Percentiles rank a stretch among this genome's conserved stretches.
These are phyloP conservation scores for Noctua janthe DNA, from an alignment of 2,888 invertebrate genomes.

Conservation along the genomic window DNA sequence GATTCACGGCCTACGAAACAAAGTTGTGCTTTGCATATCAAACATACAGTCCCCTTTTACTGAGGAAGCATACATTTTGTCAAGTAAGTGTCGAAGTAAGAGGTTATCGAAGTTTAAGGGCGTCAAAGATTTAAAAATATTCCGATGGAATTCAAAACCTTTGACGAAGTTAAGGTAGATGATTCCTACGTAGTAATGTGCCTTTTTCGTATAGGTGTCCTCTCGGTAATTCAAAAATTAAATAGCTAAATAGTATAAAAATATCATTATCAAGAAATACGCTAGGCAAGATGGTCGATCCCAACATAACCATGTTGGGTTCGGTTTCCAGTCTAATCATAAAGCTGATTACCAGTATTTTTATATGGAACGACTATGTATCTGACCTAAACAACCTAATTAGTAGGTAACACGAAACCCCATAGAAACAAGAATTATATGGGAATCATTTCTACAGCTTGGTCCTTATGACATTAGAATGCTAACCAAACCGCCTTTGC, in stretches of 20 bases:
- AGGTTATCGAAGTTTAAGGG: too few relatives aligned
- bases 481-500: conserved; percentile 26
- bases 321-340: neutral
- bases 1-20: conserved; percentile 43
- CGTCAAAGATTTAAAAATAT: neutral
- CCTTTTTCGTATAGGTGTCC: neutral
- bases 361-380: neutral
- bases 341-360: neutral
- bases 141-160: neutral
- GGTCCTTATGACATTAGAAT: conserved; percentile 25
- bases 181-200: too few relatives aligned
- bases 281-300: neutral
- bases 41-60: conserved; percentile 41
- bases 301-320: neutral
- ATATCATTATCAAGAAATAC: neutral
- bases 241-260: neutral
- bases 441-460: conserved; percentile 19
- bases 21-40: conserved; percentile 49
- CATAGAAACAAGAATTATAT: neutral
- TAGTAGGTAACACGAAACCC: neutral
- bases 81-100: too few relatives aligned
- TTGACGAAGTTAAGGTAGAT: neutral
- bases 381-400: neutral
- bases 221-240: neutral
- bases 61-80: conserved; percentile 5